phyloP scores from a whole-genome alignment of 2,888 invertebrate species.

The Meiosimyza platycephala region DNA sequence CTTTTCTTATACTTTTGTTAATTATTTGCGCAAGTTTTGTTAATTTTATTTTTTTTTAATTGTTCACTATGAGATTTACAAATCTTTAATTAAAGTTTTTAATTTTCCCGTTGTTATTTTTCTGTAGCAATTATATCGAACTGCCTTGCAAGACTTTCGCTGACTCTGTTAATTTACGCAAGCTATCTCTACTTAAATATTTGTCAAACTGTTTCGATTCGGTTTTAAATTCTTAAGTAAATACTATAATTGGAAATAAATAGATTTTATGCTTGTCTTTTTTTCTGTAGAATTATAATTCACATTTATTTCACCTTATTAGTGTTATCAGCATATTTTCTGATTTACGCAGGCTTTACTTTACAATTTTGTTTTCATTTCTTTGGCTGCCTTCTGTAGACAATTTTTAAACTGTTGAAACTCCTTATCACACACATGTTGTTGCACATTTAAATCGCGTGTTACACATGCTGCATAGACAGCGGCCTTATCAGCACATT shows the following conservation, averaged over 20 bases:
- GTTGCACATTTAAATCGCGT: constrained; percentile 76
- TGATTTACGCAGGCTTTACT: constrained; percentile 22
- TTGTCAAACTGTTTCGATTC: background rate
- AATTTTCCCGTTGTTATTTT: too few species aligned
- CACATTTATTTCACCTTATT: too few species aligned
- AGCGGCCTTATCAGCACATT: constrained; percentile 77
- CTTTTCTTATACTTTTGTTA: background rate
- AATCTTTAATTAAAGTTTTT: constrained; percentile 26
- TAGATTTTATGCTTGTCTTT: too few species aligned
- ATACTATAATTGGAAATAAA: too few species aligned
- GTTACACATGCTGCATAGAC: constrained; percentile 85
- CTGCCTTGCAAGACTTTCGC: too few species aligned
- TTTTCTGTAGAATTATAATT: too few species aligned
- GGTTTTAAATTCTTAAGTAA: background rate
- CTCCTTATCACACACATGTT: constrained; percentile 81
- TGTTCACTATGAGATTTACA: too few species aligned
- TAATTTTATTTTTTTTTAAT: too few species aligned
- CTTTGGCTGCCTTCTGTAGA: constrained; percentile 76
- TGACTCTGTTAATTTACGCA: too few species aligned
- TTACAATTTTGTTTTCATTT: constrained; percentile 78
- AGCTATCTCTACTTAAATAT: too few species aligned
- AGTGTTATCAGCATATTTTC: background rate
- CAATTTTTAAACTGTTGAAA: constrained; percentile 82
- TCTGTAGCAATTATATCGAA: background rate
- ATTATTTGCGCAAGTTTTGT: too few species aligned